Evolutionary conservation across 1,140 invertebrate species (phyloP).

Genomic region (Neomicropteryx cornuta): DNA sequence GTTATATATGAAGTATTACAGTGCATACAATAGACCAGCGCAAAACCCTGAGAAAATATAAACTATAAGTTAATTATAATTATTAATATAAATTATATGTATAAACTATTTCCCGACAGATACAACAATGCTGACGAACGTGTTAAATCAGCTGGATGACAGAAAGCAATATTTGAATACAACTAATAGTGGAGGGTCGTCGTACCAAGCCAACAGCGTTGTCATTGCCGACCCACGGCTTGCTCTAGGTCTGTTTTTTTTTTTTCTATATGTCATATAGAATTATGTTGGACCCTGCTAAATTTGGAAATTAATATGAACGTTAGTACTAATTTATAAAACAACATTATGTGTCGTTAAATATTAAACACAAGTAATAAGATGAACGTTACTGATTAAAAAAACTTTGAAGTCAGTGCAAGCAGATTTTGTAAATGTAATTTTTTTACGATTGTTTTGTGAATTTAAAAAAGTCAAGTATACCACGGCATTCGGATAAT

Average conservation of each 20-base stretch:
- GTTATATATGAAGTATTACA: too few relatives aligned
- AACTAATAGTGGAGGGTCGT: too few relatives aligned
- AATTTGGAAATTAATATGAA: neutral
- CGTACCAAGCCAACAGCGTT: slow-evolving; percentile 6
- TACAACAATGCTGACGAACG: too few relatives aligned
- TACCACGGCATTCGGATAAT: neutral
- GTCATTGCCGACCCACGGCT: slow-evolving; percentile 12
- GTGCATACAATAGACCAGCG: too few relatives aligned
- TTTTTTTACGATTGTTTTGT: neutral
- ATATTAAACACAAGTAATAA: neutral
- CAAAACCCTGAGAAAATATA: too few relatives aligned
- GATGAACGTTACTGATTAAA: neutral
- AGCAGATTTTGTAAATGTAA: neutral
- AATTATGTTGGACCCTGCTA: too few relatives aligned
- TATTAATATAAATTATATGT: too few relatives aligned
- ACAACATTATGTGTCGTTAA: neutral
- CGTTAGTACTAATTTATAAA: neutral
- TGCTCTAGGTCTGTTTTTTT: slow-evolving; percentile 11
- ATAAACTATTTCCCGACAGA: too few relatives aligned
- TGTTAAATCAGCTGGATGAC: too few relatives aligned
- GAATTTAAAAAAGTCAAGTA: neutral
- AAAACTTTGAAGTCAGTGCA: neutral
- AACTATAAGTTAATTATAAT: too few relatives aligned
- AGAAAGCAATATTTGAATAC: too few relatives aligned
- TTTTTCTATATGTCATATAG: too few relatives aligned